Base-by-base conservation (phyloP, 2,888 invertebrate species). In the Rhabditoides inermis region DNA sequence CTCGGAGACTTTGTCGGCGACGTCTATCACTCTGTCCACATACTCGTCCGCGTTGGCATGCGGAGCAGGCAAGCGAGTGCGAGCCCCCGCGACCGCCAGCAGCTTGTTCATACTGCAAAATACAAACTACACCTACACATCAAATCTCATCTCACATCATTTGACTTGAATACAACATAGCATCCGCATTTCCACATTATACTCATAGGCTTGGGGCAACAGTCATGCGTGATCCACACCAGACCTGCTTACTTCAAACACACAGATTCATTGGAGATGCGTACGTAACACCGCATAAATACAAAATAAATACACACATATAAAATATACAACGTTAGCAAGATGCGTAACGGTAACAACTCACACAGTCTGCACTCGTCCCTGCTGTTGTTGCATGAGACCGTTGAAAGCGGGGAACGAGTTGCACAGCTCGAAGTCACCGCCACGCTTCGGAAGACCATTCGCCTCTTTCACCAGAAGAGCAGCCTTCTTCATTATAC, bases 1-100 rank as follows among this genome's bases (percentile, higher is more conserved):
- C 51, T 72, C 73, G 3, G 61, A 53, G 12, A 73, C 58, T 25
- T 59, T 55, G 48, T 73, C 73, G 44, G 67, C 69, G 7, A 60
- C 69, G 15, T 58, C 56, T 5, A 64, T 53, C 25, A 72, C 53
- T 39, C 57, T 58, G 27, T 68, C 64, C 35, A 66, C 56, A 48
- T 58, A 61, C 7, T 54, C 52, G 26, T 58, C 54, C 12, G 54
- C 47, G 2, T 50, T 40, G 15, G 55, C 42, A 28, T 52, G 58
- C 10, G 50, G 47, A 27, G 55, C 56, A 3, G 64, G 64, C 32
- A 61, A 51, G 25, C 58, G 46, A 49, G 60, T 54, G 12, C 57
- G 55, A 49, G 55, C 56, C 15, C 67, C 67, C 22, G 63, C 56
- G 3, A 57, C 56, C 23, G 58, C 50, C 28, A 61, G 55, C 2